Evolutionary conservation across 1,140 invertebrate species (phyloP).

Genomic region (Scylla paramamosain): DNA sequence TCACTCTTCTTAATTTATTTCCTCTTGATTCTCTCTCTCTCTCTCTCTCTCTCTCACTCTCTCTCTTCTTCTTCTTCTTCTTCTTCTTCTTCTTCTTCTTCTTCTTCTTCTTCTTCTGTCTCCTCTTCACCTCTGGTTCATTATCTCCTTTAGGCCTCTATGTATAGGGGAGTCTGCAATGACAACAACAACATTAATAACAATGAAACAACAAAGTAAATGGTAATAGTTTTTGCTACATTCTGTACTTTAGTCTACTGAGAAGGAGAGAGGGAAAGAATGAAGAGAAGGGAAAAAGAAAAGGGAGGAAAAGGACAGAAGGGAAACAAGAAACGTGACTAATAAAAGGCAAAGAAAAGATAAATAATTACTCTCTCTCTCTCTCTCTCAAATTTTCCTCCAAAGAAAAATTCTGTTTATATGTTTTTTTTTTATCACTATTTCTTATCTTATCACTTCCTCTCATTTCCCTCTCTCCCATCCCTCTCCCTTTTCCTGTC

Average conservation of each 20-base stretch:
- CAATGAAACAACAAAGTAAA: not conserved
- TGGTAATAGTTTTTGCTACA: not conserved
- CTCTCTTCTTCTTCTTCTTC: not conserved
- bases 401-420: too few relatives aligned
- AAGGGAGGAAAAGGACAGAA: too few relatives aligned
- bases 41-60: too few relatives aligned
- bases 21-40: not conserved
- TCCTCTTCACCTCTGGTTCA: slow-evolving; percentile 50
- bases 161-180: slow-evolving; percentile 46
- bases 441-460: too few relatives aligned
- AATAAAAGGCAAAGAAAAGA: too few relatives aligned
- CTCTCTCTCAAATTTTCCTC: too few relatives aligned
- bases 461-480: not conserved
- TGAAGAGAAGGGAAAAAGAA: too few relatives aligned
- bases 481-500: not conserved
- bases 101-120: not conserved
- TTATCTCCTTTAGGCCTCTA: slow-evolving; percentile 54
- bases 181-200: not conserved
- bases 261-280: too few relatives aligned
- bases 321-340: too few relatives aligned
- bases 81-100: not conserved
- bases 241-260: not conserved
- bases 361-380: too few relatives aligned
- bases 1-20: too few relatives aligned
- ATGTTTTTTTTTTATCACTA: too few relatives aligned